phyloP scores from a whole-genome alignment of 2,888 invertebrate genomes.

The Drosophila mayaguana region DNA sequence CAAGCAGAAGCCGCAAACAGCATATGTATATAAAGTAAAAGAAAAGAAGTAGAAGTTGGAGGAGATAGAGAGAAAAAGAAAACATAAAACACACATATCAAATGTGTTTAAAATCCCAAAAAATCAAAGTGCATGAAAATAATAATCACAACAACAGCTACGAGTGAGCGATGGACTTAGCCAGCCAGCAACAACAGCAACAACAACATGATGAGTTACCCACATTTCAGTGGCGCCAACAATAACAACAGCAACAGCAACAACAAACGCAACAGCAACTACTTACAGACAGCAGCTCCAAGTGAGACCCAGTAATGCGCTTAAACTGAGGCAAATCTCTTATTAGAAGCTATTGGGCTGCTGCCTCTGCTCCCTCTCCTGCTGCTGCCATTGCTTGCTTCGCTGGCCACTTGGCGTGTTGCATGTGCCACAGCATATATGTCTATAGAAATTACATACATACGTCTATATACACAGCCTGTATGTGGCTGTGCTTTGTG shows the following conservation, averaged over 20 bases:
- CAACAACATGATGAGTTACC: constrained; percentile 59
- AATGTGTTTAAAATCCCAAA: constrained; percentile 81
- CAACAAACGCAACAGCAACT: constrained; percentile 25
- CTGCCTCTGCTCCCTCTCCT: constrained; percentile 21
- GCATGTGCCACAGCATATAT: constrained; percentile 51
- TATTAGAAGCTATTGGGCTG: constrained; percentile 49
- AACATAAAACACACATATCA: constrained; percentile 59
- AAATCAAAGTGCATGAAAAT: constrained; percentile 84
- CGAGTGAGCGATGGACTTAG: constrained; percentile 32
- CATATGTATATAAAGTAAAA: constrained; percentile 20
- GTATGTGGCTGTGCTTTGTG: constrained; percentile 51
- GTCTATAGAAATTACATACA: constrained; percentile 25
- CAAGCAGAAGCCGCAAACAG: constrained; percentile 49
- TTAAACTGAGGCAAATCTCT: constrained; percentile 64
- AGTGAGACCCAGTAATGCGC: constrained; percentile 58
- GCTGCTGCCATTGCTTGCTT: constrained; percentile 50
- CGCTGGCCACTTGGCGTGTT: constrained; percentile 61
- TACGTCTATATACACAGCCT: constrained; percentile 3
- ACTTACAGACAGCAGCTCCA: constrained; percentile 40
- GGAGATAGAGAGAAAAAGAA: constrained; percentile 46
- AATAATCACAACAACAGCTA: constrained; percentile 76
- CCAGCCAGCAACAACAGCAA: constrained; percentile 44
- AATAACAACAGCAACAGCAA: constrained; percentile 43
- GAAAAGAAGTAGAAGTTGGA: constrained; percentile 36
- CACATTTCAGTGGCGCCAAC: constrained; percentile 72